These are phyloP conservation scores for Galagoides demidoff DNA, from an alignment of 2,797 vertebrate genomes.

Conservation along the genomic window DNA sequence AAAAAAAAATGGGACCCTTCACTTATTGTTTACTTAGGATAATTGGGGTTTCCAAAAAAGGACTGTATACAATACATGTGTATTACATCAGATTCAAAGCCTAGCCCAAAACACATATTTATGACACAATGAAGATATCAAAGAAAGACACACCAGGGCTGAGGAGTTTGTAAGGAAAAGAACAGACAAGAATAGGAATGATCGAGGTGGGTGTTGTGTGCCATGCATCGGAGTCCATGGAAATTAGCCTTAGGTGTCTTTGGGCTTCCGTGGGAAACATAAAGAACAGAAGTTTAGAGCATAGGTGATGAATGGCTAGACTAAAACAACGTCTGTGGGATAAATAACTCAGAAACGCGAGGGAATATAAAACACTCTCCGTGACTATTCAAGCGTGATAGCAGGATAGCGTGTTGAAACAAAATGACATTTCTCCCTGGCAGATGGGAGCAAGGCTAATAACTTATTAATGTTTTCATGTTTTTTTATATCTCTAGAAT, in stretches of 20 bases:
- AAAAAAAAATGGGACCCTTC: not conserved
- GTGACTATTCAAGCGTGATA: not conserved
- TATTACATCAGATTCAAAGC: not conserved
- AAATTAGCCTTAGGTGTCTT: not conserved
- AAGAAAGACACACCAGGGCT: not conserved
- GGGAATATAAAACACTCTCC: not conserved
- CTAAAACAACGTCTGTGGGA: not conserved
- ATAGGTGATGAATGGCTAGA: not conserved
- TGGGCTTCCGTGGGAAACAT: not conserved
- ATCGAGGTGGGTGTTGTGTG: accelerated
- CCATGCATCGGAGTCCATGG: not conserved
- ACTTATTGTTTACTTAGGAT: not conserved
- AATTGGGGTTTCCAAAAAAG: not conserved
- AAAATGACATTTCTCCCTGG: slow-evolving; percentile 64
- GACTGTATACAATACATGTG: not conserved
- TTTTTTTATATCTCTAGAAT: slow-evolving; percentile 58
- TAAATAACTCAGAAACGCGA: not conserved
- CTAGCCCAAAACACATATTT: not conserved
- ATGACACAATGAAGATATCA: not conserved
- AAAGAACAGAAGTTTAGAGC: not conserved
- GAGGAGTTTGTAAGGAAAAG: not conserved
- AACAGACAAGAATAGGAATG: not conserved
- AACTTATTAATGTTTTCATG: slow-evolving; percentile 68
- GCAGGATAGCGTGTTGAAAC: slow-evolving; percentile 5
- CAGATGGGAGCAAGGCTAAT: slow-evolving; percentile 43